Evolutionary conservation across 2,888 invertebrate genomes (phyloP).

Genomic region (Mesorhabditis belari): DNA sequence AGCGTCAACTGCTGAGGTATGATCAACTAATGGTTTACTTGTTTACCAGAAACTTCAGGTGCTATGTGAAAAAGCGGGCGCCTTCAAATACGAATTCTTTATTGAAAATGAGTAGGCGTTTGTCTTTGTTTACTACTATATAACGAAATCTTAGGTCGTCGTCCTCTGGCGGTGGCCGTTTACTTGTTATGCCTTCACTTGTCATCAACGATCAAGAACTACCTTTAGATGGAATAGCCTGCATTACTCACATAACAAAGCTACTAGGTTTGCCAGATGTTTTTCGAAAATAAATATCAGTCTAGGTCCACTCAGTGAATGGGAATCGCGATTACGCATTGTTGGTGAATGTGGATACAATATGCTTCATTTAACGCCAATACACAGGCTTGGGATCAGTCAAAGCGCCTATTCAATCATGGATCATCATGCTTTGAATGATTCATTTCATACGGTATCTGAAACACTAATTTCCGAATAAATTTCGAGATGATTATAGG

Average conservation of each 20-base stretch:
- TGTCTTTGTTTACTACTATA: neutral
- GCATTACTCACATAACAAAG: constrained; percentile 88
- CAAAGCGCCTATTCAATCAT: constrained; percentile 84
- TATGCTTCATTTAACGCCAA: constrained; percentile 62
- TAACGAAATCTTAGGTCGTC: neutral
- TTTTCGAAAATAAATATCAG: neutral
- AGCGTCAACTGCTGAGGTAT: constrained; percentile 5
- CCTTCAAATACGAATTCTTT: constrained; percentile 25
- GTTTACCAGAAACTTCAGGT: constrained; percentile 15
- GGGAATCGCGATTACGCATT: constrained; percentile 77
- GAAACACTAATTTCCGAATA: neutral
- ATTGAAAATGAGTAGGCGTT: constrained; percentile 7
- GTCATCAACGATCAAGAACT: constrained; percentile 64
- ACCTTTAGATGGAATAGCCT: constrained; percentile 78
- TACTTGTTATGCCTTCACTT: constrained; percentile 80
- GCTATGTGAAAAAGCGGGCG: constrained; percentile 21
- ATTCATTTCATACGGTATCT: constrained; percentile 11
- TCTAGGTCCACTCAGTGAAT: constrained; percentile 67
- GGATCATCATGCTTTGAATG: constrained; percentile 64
- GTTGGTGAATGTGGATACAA: constrained; percentile 86
- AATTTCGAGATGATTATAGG: constrained; percentile 4
- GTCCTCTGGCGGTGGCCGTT: constrained; percentile 72
- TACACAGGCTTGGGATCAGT: constrained; percentile 79
- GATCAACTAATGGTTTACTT: neutral
- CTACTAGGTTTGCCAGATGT: constrained; percentile 65